Conservation (phyloP, 2,113 vertebrate species). For the Corythornis vintsioides region DNA sequence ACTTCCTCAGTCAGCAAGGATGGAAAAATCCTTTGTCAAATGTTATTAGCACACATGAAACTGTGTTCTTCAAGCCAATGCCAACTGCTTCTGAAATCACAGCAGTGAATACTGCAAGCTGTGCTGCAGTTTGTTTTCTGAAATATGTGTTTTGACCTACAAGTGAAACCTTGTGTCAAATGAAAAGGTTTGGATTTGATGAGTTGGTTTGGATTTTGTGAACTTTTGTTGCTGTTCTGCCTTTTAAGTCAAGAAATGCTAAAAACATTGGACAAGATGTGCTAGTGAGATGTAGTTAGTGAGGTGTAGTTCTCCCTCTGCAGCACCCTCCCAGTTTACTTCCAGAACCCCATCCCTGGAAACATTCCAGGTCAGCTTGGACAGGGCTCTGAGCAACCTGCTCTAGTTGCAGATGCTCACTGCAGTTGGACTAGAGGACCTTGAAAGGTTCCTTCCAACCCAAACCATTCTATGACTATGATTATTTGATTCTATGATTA, state of each 20-base stretch:
- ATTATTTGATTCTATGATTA: neutral
- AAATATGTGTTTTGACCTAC: neutral
- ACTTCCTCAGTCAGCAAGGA: neutral
- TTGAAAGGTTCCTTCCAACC: too few relatives aligned
- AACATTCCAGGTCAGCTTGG: too few relatives aligned
- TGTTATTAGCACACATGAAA: neutral
- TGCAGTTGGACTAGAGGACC: too few relatives aligned
- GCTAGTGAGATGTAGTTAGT: slow-evolving; percentile 10
- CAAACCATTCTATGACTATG: too few relatives aligned
- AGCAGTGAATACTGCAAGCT: neutral
- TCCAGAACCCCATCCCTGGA: too few relatives aligned
- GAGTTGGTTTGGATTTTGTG: neutral
- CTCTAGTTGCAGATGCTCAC: too few relatives aligned
- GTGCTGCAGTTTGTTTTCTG: neutral
- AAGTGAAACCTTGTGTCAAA: neutral
- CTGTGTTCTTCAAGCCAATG: neutral
- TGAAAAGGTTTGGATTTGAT: neutral
- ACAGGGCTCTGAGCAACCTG: too few relatives aligned
- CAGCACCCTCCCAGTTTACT: too few relatives aligned
- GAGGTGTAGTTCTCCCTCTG: too few relatives aligned
- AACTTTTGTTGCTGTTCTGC: neutral
- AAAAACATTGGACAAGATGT: neutral
- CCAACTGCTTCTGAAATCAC: slow-evolving; percentile 35
- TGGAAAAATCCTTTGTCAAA: slow-evolving; percentile 14
- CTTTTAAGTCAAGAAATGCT: neutral